Percentiles rank a stretch among this genome's conserved stretches.
Conservation (phyloP, 2,888 invertebrate species). For the Dolichomitus sp. region DNA sequence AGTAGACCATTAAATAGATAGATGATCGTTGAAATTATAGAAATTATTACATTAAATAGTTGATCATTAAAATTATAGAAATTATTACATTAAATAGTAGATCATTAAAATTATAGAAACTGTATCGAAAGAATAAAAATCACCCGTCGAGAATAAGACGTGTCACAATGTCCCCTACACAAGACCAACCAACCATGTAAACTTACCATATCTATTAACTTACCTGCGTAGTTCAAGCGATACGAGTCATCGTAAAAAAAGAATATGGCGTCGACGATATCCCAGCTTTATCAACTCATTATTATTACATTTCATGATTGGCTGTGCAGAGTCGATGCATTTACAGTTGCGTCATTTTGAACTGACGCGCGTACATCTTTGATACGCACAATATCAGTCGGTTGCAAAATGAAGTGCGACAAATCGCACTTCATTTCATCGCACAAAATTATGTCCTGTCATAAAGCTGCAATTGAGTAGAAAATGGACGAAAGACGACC, state of each 20-base stretch:
- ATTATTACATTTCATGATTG: conserved; percentile 5
- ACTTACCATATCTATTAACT: too few species aligned
- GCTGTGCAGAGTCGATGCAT: background rate
- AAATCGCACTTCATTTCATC: background rate
- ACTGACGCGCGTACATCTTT: too few species aligned
- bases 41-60: too few species aligned
- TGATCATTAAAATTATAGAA: too few species aligned
- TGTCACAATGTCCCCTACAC: background rate
- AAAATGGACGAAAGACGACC: too few species aligned
- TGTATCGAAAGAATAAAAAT: too few species aligned
- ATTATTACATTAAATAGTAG: too few species aligned
- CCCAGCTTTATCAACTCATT: background rate
- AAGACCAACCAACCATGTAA: background rate
- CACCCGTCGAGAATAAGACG: too few species aligned
- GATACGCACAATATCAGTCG: background rate
- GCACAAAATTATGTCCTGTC: background rate
- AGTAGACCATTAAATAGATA: too few species aligned
- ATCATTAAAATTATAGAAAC: too few species aligned
- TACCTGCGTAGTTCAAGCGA: background rate
- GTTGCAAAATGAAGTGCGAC: background rate
- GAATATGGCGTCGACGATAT: background rate
- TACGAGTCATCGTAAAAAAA: background rate
- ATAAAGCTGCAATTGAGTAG: background rate
- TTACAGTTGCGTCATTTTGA: too few species aligned
- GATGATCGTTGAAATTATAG: too few species aligned